Conservation (phyloP, 1,140 invertebrate genomes). For the Megalonaias nervosa region DNA sequence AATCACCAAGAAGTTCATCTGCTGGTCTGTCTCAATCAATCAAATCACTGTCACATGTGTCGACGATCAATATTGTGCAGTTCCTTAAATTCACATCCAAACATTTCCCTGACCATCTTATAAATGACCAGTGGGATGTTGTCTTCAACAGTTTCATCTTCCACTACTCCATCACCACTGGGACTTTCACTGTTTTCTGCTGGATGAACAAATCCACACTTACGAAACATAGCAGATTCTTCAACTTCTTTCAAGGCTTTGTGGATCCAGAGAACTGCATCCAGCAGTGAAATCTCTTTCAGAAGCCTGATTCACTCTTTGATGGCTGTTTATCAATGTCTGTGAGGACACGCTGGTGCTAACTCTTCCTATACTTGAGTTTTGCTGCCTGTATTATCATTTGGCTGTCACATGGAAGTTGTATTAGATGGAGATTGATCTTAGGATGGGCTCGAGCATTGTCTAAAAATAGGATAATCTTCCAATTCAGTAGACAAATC, state of each 20-base stretch:
- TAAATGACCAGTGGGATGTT: no score
- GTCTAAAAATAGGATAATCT: slow-evolving; percentile 47
- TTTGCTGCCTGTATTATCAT: slow-evolving; percentile 31
- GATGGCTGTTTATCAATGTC: slow-evolving; percentile 22
- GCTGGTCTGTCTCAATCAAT: no score
- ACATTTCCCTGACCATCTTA: no score
- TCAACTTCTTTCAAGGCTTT: slow-evolving; percentile 26
- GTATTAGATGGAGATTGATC: slow-evolving; percentile 59
- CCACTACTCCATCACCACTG: no score
- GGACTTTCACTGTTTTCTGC: no score
- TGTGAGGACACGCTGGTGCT: slow-evolving; percentile 1
- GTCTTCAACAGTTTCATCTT: no score
- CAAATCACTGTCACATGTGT: no score
- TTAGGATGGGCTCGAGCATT: slow-evolving; percentile 47
- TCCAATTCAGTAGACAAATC: slow-evolving; percentile 30
- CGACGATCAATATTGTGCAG: no score
- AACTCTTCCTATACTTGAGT: slow-evolving; percentile 13
- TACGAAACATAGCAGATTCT: slow-evolving; percentile 19
- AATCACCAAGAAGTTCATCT: no score
- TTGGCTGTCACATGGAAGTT: slow-evolving; percentile 21
- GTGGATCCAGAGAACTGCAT: slow-evolving; percentile 26
- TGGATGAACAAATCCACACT: slow-evolving; percentile 5
- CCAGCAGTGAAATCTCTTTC: slow-evolving; percentile 18
- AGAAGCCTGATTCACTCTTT: slow-evolving; percentile 11
- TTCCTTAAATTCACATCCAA: no score